Conservation (phyloP, 2,797 vertebrate genomes). For the Schizopygopsis pylzovi region DNA sequence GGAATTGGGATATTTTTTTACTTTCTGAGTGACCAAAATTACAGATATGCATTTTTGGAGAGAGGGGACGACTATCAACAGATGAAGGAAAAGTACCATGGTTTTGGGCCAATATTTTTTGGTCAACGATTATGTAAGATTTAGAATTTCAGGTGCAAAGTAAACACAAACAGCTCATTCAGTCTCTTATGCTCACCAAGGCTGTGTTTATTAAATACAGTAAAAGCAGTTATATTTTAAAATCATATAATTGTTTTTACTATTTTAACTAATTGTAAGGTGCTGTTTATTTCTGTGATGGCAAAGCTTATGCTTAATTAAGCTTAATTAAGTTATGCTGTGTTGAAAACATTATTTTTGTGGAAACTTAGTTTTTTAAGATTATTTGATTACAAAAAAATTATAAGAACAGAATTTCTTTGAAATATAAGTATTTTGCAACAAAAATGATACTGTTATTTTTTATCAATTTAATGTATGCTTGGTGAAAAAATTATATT, state of each 20-base stretch:
- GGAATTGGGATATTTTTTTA: constrained; percentile 15
- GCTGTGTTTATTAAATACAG: neutral
- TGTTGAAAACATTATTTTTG: neutral
- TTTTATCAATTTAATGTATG: too few relatives aligned
- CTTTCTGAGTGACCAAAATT: constrained; percentile 5
- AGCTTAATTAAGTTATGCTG: too few relatives aligned
- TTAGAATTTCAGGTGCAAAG: neutral
- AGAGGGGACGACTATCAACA: neutral
- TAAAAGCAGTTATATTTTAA: neutral
- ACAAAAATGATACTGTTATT: too few relatives aligned
- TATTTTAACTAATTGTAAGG: too few relatives aligned
- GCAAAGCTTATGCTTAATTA: too few relatives aligned
- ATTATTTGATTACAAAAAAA: too few relatives aligned
- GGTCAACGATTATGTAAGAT: neutral
- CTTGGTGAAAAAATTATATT: too few relatives aligned
- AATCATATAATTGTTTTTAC: too few relatives aligned
- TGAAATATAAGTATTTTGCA: too few relatives aligned
- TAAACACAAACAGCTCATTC: neutral
- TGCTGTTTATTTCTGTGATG: too few relatives aligned
- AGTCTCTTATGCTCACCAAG: neutral
- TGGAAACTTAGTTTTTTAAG: too few relatives aligned
- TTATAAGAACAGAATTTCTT: too few relatives aligned
- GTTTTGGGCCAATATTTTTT: neutral
- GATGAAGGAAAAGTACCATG: neutral
- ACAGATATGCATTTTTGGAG: neutral